These are phyloP conservation scores for Thomomys bottae DNA, from an alignment of 2,113 vertebrate species.

Conservation along the genomic window DNA sequence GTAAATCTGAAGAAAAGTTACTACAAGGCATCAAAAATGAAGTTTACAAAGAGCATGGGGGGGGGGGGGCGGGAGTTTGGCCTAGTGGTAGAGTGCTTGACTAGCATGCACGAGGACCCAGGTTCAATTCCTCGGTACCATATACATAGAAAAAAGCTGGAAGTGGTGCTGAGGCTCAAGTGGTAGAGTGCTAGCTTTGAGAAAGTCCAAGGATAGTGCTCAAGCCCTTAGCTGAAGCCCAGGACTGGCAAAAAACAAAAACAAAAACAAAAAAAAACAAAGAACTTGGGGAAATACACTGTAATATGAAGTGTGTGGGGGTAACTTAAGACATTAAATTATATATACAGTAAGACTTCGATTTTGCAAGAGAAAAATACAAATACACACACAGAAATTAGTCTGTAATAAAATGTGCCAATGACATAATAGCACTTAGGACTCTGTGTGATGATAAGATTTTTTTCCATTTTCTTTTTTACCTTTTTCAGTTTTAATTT, in stretches of 20 bases:
- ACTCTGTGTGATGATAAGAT: neutral
- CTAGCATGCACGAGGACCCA: too few relatives aligned
- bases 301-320: neutral
- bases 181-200: too few relatives aligned
- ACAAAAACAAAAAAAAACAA: too few relatives aligned
- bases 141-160: too few relatives aligned
- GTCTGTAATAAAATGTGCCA: slow-evolving; percentile 5
- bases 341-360: neutral
- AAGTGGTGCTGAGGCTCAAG: too few relatives aligned
- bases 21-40: neutral
- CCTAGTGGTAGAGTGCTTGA: too few relatives aligned
- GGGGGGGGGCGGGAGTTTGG: too few relatives aligned
- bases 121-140: too few relatives aligned
- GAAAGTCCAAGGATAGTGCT: too few relatives aligned
- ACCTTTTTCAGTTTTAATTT: slow-evolving; percentile 26
- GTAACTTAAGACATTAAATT: slow-evolving; percentile 28
- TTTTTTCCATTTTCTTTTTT: slow-evolving; percentile 9
- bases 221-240: too few relatives aligned
- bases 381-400: neutral
- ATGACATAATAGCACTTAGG: neutral
- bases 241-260: too few relatives aligned
- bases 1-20: slow-evolving; percentile 34
- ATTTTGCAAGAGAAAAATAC: neutral
- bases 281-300: neutral
- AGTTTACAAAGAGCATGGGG: neutral